Evolutionary conservation across 2,888 invertebrate genomes (phyloP), one percentile per base, ranked within the genome.

Genomic region (Stenolophus ochropezus): DNA sequence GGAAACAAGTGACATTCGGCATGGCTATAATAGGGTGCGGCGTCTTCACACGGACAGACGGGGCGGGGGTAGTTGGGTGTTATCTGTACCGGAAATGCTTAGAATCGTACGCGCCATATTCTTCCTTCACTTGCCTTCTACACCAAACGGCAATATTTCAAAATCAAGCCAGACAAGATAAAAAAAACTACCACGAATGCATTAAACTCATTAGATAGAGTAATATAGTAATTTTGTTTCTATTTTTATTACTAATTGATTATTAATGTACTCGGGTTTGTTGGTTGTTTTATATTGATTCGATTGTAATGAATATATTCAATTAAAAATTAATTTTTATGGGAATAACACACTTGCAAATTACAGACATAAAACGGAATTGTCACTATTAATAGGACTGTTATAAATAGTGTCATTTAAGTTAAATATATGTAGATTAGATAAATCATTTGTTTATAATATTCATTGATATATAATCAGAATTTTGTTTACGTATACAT

Each of bases 71-170:
- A 33, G 65, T 69, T 61, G 61, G 61, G 61, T 61, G 61, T 61
- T 69, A 69, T 69, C 65, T 69, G 27, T 69, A 69, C 65, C 65
- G 65, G 65, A 69, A 69, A 69, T 69, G 65, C 33, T 69, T 69
- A 69, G 33, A 69, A 69, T 69, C 65, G 65, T 69, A 33, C 33
- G 33, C 65, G 65, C 65, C 65, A 69, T 69, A 69, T 69, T 69
- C 65, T 69, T 69, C 27, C 25, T 69, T 65, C 27, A 16, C 33
- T 14, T 27, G 18, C 16, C n/a, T n/a, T 23, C 16, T 25, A 4
- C 61, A n/a, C 23, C 2, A 65, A 65, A 65, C 33, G 33, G 16
- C 65, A 33, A 33, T 33, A 65, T 69, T 69, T 69, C 65, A 69
- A 69, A 69, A 33, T 18, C 27, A 65, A 33, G 25, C 25, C 23